These are phyloP conservation scores for Anser brachyrhynchus DNA, from an alignment of 2,113 vertebrate species.

Conservation along the genomic window DNA sequence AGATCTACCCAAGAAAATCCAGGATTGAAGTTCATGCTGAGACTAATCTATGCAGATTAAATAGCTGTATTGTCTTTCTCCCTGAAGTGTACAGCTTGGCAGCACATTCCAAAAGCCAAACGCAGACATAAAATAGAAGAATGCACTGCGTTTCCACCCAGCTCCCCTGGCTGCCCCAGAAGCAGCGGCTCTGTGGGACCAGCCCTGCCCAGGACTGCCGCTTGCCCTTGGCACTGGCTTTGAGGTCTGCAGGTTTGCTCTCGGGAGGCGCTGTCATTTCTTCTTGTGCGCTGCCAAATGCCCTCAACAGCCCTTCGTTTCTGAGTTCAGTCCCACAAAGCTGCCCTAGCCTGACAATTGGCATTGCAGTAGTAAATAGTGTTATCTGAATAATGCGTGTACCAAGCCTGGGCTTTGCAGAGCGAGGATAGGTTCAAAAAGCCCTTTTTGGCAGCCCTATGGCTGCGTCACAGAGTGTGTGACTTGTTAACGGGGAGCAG, in stretches of 20 bases:
- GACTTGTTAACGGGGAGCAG: not conserved
- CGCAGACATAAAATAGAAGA: not conserved
- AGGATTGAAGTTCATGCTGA: not conserved
- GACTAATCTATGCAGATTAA: slow-evolving; percentile 14
- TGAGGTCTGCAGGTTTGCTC: not conserved
- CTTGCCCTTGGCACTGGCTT: not conserved
- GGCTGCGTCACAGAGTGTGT: not conserved
- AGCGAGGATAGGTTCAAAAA: fast-evolving
- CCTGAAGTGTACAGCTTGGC: not conserved
- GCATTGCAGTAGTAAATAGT: not conserved
- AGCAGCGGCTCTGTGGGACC: not conserved
- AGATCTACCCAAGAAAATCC: slow-evolving; percentile 4
- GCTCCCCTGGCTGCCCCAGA: not conserved
- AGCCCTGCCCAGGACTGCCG: not conserved
- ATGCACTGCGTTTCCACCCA: not conserved
- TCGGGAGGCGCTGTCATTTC: not conserved
- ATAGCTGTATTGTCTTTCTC: not conserved
- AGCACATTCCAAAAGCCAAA: not conserved
- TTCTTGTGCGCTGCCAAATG: fast-evolving
- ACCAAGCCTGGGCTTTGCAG: not conserved
- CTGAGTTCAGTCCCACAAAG: fast-evolving
- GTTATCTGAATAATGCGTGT: not conserved
- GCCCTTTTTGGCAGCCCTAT: not conserved
- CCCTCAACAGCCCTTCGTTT: not conserved
- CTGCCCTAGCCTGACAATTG: fast-evolving